Evolutionary conservation across 2,797 vertebrate species (phyloP).

Genomic region (Austrolebias charrua): DNA sequence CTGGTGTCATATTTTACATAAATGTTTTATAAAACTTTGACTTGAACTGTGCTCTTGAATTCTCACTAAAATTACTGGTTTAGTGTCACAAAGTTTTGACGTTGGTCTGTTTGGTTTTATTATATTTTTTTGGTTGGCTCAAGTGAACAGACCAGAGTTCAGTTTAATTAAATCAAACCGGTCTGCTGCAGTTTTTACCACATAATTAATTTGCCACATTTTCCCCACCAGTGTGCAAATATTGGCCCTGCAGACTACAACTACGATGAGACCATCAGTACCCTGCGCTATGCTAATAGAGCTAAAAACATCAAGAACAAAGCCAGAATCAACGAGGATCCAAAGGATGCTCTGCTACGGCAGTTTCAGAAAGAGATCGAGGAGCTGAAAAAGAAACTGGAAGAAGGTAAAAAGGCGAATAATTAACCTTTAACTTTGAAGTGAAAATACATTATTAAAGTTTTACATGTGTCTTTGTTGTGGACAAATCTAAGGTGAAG

Average conservation of each 20-base stretch:
- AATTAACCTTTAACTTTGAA: background rate
- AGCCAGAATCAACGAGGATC: slow-evolving; percentile 98
- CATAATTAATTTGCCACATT: slow-evolving; percentile 15
- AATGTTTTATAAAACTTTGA: background rate
- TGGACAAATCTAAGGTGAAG: slow-evolving; percentile 85
- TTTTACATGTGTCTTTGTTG: background rate
- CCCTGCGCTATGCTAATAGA: slow-evolving; percentile 94
- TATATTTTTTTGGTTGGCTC: background rate
- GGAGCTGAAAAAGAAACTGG: slow-evolving; percentile 95
- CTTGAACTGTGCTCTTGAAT: background rate
- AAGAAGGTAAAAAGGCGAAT: slow-evolving; percentile 82
- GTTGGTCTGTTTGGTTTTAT: slow-evolving; percentile 2
- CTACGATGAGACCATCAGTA: slow-evolving; percentile 98
- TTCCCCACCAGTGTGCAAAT: slow-evolving; percentile 89
- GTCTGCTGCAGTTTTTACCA: background rate
- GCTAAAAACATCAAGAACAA: slow-evolving; percentile 99
- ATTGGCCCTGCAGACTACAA: slow-evolving; percentile 99
- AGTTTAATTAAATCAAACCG: background rate
- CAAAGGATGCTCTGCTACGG: slow-evolving; percentile 93
- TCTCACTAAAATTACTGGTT: too few relatives aligned
- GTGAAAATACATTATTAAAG: background rate
- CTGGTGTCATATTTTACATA: too few relatives aligned
- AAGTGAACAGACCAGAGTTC: background rate
- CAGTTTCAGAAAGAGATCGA: slow-evolving; percentile 99
- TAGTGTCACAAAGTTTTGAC: background rate